Conservation (phyloP, 2,888 invertebrate species). For the Pandemis heparana region DNA sequence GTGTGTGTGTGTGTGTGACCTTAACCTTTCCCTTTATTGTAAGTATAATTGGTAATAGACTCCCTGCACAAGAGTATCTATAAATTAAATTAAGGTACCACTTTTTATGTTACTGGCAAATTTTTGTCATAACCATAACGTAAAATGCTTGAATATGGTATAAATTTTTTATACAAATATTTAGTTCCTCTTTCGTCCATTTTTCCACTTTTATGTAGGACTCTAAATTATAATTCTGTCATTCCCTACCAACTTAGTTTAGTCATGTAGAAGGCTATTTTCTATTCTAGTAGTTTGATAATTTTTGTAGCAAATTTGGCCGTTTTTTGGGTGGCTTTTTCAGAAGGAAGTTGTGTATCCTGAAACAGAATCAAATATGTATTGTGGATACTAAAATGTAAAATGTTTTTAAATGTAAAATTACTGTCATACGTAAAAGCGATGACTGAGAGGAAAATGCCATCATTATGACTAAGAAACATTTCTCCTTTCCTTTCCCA, state of each 20-base stretch:
- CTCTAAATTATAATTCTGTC: too few relatives aligned
- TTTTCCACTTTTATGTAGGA: too few relatives aligned
- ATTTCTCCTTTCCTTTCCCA: neutral
- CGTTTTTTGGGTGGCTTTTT: neutral
- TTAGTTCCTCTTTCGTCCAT: too few relatives aligned
- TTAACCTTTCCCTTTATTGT: too few relatives aligned
- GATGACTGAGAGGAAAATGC: neutral
- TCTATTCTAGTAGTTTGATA: neutral
- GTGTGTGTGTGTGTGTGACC: too few relatives aligned
- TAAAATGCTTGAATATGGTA: too few relatives aligned
- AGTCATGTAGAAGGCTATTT: neutral
- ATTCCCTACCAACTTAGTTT: neutral
- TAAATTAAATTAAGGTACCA: too few relatives aligned
- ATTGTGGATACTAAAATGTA: neutral
- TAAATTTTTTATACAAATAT: too few relatives aligned
- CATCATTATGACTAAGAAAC: neutral
- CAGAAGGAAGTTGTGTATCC: neutral
- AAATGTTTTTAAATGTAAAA: neutral
- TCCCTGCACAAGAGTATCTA: too few relatives aligned
- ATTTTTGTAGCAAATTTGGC: neutral
- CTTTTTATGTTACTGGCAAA: too few relatives aligned
- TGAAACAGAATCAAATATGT: neutral
- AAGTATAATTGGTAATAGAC: too few relatives aligned
- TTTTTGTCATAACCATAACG: too few relatives aligned
- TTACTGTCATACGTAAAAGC: neutral